These are phyloP conservation scores for Trichomalopsis sarcophagae DNA, from an alignment of 1,140 invertebrate genomes.

Conservation along the genomic window DNA sequence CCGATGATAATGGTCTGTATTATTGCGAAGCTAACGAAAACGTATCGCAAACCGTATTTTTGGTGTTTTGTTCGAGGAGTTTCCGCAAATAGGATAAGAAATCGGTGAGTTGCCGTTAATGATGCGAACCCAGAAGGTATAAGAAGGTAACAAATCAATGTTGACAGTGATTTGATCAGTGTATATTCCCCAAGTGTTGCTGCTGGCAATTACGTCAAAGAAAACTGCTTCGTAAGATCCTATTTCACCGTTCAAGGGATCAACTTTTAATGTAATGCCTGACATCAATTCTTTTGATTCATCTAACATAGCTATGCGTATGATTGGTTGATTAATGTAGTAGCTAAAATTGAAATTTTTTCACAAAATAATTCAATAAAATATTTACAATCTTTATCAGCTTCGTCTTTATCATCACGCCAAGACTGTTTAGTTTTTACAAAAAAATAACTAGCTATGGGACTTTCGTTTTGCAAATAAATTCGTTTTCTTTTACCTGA, in stretches of 20 bases:
- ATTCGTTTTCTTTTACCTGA: constrained; percentile 20
- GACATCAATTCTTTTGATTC: not conserved
- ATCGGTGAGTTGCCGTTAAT: constrained; percentile 67
- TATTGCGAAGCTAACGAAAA: not conserved
- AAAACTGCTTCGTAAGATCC: constrained; percentile 45
- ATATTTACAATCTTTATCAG: not conserved
- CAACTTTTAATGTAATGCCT: constrained; percentile 47
- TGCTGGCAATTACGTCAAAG: constrained; percentile 66
- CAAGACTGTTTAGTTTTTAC: constrained; percentile 40
- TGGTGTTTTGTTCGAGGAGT: constrained; percentile 15
- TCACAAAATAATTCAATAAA: not conserved
- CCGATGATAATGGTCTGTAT: not conserved
- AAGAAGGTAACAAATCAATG: constrained; percentile 62
- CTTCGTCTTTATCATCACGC: not conserved
- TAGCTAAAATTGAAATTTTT: not conserved
- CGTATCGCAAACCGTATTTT: constrained; percentile 36
- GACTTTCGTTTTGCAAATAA: constrained; percentile 32
- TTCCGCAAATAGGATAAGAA: constrained; percentile 61
- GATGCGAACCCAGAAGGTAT: constrained; percentile 63
- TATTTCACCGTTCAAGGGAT: constrained; percentile 45
- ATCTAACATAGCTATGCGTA: constrained; percentile 18
- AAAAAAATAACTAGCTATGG: constrained; percentile 28
- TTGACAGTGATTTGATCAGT: constrained; percentile 68
- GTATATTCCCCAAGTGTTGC: constrained; percentile 71
- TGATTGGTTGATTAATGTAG: not conserved